Evolutionary conservation across 1,140 invertebrate species (phyloP).

Genomic region (Achroia grisella): DNA sequence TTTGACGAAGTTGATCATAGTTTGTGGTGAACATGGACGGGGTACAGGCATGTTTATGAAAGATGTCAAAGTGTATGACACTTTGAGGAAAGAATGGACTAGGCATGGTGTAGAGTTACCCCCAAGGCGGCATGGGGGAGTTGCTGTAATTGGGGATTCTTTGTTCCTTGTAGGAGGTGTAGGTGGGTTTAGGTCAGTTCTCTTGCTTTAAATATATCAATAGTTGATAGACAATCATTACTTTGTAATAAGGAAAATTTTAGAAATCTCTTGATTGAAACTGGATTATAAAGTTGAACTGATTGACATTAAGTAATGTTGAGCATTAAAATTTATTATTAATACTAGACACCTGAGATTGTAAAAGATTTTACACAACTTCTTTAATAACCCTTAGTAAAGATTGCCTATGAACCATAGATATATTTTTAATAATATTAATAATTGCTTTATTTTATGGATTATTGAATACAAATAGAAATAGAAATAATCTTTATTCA

Average conservation of each 20-base stretch:
- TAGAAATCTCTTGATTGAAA: no score
- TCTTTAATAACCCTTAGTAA: no score
- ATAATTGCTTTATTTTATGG: no score
- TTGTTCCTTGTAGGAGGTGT: conserved; percentile 55
- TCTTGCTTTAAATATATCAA: background rate
- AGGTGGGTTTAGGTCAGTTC: conserved; percentile 54
- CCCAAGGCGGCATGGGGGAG: conserved; percentile 40
- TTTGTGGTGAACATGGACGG: conserved; percentile 50
- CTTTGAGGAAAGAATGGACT: conserved; percentile 43
- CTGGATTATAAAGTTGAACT: no score
- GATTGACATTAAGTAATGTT: background rate
- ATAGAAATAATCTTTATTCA: no score
- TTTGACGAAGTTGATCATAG: conserved; percentile 38
- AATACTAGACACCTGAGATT: no score
- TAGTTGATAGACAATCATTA: no score
- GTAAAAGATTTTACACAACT: no score
- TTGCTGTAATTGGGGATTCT: conserved; percentile 37
- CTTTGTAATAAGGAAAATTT: no score
- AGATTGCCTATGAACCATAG: no score
- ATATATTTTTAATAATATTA: no score
- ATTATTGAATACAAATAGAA: no score
- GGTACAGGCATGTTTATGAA: conserved; percentile 47
- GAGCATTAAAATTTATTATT: background rate
- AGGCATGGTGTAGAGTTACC: conserved; percentile 48
- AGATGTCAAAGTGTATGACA: conserved; percentile 55